Evolutionary conservation across 2,797 vertebrate genomes (phyloP).

Genomic region (Gila robusta): DNA sequence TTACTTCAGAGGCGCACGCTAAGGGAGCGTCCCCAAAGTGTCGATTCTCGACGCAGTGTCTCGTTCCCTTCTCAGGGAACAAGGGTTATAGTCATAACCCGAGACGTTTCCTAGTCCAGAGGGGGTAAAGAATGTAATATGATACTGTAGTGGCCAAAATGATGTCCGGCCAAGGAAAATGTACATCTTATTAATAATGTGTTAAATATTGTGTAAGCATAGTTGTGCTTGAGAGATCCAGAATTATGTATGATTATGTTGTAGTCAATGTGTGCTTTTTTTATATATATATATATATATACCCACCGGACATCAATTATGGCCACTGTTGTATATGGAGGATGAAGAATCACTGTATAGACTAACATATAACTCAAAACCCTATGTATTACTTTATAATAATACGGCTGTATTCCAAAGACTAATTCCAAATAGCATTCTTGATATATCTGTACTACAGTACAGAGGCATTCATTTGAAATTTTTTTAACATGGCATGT

Average conservation of each 20-base stretch:
- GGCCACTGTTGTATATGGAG: neutral
- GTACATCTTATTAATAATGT: neutral
- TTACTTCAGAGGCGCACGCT: no score
- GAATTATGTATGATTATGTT: no score
- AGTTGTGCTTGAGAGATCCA: no score
- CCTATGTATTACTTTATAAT: conserved; percentile 1
- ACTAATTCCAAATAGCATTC: neutral
- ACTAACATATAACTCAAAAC: conserved; percentile 19
- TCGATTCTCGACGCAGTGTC: no score
- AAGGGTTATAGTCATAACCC: no score
- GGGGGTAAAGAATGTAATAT: neutral
- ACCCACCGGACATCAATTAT: no score
- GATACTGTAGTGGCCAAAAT: neutral
- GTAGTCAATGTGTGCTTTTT: neutral
- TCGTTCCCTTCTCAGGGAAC: no score
- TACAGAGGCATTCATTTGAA: conserved; percentile 22
- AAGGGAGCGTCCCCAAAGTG: no score
- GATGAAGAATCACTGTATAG: neutral
- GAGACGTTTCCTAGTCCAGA: conserved; percentile 28
- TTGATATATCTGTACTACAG: conserved; percentile 10
- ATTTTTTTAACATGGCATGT: conserved; percentile 27
- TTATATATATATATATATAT: no score
- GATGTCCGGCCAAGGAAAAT: neutral
- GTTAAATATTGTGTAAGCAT: no score
- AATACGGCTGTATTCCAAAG: neutral